These are phyloP conservation scores for Kryptolebias marmoratus DNA, from an alignment of 2,113 vertebrate species.

Conservation along the genomic window DNA sequence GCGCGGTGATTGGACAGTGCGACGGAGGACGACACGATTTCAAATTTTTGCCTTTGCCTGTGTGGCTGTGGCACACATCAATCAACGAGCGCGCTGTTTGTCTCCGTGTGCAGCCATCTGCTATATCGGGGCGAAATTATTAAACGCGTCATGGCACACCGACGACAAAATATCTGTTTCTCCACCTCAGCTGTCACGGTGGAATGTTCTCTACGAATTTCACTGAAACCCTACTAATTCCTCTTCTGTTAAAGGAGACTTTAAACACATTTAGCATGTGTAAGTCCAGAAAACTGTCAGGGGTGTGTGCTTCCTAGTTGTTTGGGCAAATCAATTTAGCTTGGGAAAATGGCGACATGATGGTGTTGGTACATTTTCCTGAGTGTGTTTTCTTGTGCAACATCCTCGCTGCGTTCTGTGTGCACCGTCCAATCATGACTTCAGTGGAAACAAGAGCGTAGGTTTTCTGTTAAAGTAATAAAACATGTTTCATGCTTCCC, in stretches of 20 bases:
- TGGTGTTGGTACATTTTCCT: constrained; percentile 34
- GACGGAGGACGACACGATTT: constrained; percentile 65
- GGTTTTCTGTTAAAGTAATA: constrained; percentile 1
- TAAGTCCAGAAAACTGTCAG: constrained; percentile 14
- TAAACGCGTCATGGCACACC: constrained; percentile 1
- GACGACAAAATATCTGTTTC: fast-evolving
- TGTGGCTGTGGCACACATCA: constrained; percentile 73
- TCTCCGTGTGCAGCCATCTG: constrained; percentile 52
- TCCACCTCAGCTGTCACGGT: fast-evolving
- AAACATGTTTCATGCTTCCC: too few species aligned
- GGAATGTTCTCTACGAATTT: background rate
- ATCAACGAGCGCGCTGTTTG: constrained; percentile 61
- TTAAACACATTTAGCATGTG: background rate
- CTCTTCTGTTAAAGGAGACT: background rate
- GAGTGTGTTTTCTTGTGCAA: constrained; percentile 19
- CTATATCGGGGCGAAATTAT: constrained; percentile 38
- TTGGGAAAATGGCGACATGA: constrained; percentile 78
- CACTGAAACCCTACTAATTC: background rate
- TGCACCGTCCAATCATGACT: constrained; percentile 17
- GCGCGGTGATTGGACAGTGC: constrained; percentile 66
- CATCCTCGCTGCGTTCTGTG: constrained; percentile 14
- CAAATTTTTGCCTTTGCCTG: constrained; percentile 72
- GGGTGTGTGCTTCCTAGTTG: constrained; percentile 51
- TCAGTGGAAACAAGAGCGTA: constrained; percentile 16
- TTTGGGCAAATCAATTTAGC: constrained; percentile 56